A percentile compares a stretch with the other conserved stretches of the same genome.
phyloP scores from a whole-genome alignment of 2,113 vertebrate species.

The Aegithalos caudatus region DNA sequence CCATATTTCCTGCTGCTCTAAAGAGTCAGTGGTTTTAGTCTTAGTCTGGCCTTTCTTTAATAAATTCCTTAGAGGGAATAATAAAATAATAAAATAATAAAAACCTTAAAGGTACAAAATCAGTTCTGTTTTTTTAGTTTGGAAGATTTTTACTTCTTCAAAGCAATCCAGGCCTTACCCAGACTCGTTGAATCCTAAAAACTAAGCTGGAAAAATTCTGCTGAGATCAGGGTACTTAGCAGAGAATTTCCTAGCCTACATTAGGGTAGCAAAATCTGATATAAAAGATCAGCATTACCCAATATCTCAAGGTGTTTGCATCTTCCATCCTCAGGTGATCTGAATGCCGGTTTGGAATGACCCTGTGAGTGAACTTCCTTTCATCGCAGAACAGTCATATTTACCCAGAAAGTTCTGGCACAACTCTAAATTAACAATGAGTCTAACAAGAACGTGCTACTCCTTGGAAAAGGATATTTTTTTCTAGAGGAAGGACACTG shows the following conservation, averaged over 20 bases:
- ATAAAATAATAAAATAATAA: too few species aligned
- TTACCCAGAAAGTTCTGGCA: neutral
- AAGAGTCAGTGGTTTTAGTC: neutral
- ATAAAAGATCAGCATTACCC: neutral
- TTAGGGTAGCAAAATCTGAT: neutral
- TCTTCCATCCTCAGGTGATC: neutral
- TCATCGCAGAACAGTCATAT: neutral
- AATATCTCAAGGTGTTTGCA: neutral
- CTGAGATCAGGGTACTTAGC: neutral
- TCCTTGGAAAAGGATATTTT: neutral
- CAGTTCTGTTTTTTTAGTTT: neutral
- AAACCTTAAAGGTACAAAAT: neutral
- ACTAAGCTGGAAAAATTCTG: neutral
- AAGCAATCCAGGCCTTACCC: neutral
- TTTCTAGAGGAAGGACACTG: neutral
- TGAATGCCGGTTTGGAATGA: neutral
- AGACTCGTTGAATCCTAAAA: neutral
- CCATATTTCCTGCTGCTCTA: neutral
- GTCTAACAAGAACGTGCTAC: neutral
- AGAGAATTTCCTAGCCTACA: neutral
- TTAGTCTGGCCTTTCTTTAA: neutral
- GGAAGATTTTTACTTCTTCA: neutral
- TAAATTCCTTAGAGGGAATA: neutral
- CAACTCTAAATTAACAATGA: neutral
- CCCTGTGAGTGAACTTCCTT: neutral